These are phyloP conservation scores for Oreochromis tanganicae DNA, from an alignment of 2,113 vertebrate species.

Conservation along the genomic window DNA sequence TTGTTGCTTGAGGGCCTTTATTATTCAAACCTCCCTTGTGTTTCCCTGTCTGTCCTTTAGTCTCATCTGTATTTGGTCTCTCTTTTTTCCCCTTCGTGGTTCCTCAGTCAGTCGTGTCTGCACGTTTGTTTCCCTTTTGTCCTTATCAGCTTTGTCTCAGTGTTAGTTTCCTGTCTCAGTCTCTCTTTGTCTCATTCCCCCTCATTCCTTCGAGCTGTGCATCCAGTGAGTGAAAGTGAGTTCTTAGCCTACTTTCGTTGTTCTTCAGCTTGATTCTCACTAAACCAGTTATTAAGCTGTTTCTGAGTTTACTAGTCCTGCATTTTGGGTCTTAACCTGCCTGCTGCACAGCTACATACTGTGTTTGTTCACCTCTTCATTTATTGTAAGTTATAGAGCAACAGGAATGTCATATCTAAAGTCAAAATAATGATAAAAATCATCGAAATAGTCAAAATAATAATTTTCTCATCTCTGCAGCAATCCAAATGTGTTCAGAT, in stretches of 20 bases:
- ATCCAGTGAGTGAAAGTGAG: background rate
- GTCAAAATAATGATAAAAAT: background rate
- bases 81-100: rapidly evolving
- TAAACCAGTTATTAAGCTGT: no score
- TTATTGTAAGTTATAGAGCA: background rate
- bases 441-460: rapidly evolving
- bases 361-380: background rate
- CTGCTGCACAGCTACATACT: rapidly evolving
- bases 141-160: rapidly evolving
- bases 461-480: background rate
- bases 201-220: rapidly evolving
- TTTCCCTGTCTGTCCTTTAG: rapidly evolving
- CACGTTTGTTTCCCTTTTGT: rapidly evolving
- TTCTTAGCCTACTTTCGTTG: rapidly evolving
- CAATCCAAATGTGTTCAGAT: background rate
- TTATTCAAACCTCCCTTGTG: rapidly evolving
- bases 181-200: background rate
- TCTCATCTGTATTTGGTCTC: background rate
- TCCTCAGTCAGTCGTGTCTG: rapidly evolving
- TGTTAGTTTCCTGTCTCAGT: background rate
- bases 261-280: no score
- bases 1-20: background rate
- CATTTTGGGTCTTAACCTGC: background rate
- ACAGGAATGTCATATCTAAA: background rate
- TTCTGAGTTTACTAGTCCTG: no score